Evolutionary conservation across 2,113 vertebrate species (phyloP).

Genomic region (Odobenus rosmarus): DNA sequence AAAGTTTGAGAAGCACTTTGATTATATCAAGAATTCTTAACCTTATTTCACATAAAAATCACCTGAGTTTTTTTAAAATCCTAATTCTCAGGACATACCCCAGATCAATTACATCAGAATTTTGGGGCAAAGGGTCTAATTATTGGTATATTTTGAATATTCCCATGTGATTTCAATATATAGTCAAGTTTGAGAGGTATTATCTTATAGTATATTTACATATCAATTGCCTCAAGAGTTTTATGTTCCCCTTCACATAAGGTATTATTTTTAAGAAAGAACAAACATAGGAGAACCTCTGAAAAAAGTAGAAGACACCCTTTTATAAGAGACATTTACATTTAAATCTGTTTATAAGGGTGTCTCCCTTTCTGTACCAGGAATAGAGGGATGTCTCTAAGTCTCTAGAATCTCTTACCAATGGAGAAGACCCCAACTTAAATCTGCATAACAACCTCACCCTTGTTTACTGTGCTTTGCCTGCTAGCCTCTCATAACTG

Average conservation of each 20-base stretch:
- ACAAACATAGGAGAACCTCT: no score
- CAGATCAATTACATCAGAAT: not conserved
- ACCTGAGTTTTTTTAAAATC: not conserved
- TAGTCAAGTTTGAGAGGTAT: not conserved
- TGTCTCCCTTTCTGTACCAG: not conserved
- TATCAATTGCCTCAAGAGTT: not conserved
- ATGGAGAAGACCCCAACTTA: not conserved
- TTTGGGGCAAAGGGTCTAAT: not conserved
- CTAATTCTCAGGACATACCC: not conserved
- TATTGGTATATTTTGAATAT: not conserved
- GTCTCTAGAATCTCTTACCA: not conserved
- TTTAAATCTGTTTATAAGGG: not conserved
- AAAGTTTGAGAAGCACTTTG: not conserved
- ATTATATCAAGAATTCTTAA: not conserved
- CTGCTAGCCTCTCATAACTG: not conserved
- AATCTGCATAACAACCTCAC: not conserved
- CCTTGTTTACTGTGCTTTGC: not conserved
- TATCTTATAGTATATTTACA: not conserved
- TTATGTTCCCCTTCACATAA: not conserved
- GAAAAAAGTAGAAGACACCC: not conserved
- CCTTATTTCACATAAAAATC: not conserved
- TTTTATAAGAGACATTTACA: not conserved
- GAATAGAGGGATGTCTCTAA: not conserved
- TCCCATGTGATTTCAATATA: not conserved
- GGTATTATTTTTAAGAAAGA: constrained; percentile 14